These are phyloP conservation scores for Opisthocomus hoazin DNA, from an alignment of 2,113 vertebrate species.

Conservation along the genomic window DNA sequence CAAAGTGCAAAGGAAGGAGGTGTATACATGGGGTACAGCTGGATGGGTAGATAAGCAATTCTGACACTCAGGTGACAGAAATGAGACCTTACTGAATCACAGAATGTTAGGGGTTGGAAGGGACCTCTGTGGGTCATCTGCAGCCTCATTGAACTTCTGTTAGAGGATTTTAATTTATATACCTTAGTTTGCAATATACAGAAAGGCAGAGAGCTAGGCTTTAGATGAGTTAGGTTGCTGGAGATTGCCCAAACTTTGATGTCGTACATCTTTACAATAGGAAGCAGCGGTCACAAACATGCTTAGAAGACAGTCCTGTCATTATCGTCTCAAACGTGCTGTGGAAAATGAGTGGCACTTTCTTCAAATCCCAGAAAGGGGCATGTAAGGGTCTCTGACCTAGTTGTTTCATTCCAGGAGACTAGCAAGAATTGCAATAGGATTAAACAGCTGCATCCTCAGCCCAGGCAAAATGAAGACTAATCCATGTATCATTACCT, in stretches of 20 bases:
- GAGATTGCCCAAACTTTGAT: background rate
- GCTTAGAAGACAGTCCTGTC: background rate
- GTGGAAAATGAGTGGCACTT: background rate
- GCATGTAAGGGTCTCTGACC: background rate
- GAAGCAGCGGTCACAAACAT: background rate
- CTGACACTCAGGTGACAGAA: background rate
- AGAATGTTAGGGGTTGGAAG: too few relatives aligned
- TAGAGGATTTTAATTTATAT: background rate
- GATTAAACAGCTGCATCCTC: background rate
- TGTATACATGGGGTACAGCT: rapidly evolving
- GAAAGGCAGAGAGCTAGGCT: background rate
- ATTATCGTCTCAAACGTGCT: background rate
- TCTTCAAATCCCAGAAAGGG: background rate
- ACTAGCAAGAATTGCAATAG: background rate
- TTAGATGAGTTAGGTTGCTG: background rate
- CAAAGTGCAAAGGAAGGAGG: background rate
- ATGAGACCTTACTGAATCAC: too few relatives aligned
- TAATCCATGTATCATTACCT: background rate
- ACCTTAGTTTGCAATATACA: rapidly evolving
- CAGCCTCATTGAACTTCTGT: too few relatives aligned
- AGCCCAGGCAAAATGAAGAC: background rate
- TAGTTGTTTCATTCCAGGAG: background rate
- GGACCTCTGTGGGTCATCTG: too few relatives aligned
- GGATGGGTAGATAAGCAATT: background rate
- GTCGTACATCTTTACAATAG: background rate